These are phyloP conservation scores for Phylloscopus whistleri DNA, from an alignment of 2,113 vertebrate genomes.

Conservation along the genomic window DNA sequence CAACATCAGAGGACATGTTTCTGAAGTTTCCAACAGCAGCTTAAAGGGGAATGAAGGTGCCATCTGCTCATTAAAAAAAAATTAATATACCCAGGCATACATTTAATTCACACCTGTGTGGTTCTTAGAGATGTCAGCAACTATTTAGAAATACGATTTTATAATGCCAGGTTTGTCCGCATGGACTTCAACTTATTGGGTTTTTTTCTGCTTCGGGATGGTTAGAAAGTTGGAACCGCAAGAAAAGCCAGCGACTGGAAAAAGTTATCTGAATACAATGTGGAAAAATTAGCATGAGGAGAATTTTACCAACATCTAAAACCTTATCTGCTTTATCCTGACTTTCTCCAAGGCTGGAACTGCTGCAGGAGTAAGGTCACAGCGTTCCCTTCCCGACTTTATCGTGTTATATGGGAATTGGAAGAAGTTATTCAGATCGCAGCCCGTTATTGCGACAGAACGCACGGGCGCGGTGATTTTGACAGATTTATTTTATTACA, in stretches of 20 bases:
- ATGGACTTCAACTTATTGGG: background rate
- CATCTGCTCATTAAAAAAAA: background rate
- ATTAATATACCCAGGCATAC: background rate
- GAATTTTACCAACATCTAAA: background rate
- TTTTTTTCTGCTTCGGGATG: background rate
- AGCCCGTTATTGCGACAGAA: slow-evolving; percentile 10
- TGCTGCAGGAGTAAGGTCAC: background rate
- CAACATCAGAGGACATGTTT: background rate
- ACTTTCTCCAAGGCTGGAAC: background rate
- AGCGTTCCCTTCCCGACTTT: background rate
- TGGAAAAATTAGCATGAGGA: background rate
- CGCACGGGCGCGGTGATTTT: background rate
- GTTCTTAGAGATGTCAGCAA: background rate
- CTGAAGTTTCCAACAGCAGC: background rate
- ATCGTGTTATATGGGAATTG: background rate
- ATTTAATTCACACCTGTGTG: background rate
- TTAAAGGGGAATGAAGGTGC: background rate
- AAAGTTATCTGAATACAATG: background rate
- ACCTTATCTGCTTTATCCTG: background rate
- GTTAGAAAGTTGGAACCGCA: background rate
- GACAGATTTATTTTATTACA: slow-evolving; percentile 79
- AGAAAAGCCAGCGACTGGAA: background rate
- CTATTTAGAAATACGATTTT: background rate
- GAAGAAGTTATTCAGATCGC: background rate
- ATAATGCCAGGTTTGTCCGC: background rate